A percentile compares a stretch with the other conserved stretches of the same genome.
phyloP scores from a whole-genome alignment of 2,888 invertebrate species.

The Drosophila emarginata region DNA sequence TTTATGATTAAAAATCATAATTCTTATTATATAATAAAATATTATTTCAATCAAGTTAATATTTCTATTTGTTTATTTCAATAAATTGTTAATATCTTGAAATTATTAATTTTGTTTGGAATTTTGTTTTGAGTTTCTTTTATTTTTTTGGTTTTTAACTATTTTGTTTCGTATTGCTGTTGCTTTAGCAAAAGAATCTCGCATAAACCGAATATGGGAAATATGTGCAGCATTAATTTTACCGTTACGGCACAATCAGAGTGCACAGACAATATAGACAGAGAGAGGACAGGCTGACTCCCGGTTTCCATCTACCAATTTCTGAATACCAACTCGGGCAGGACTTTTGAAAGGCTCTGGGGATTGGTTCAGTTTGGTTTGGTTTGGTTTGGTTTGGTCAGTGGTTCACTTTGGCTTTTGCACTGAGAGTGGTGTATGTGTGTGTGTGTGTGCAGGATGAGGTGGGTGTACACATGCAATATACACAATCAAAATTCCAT shows the following conservation, averaged over 20 bases:
- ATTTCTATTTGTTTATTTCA: no score
- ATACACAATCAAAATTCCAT: conserved; percentile 20
- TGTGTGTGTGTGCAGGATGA: not conserved
- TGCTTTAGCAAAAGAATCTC: not conserved
- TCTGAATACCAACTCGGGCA: not conserved
- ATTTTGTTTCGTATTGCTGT: no score
- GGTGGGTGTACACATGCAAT: conserved; percentile 10
- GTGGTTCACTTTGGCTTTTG: conserved; percentile 8
- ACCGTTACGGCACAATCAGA: conserved; percentile 16
- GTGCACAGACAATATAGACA: not conserved
- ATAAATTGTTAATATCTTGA: no score
- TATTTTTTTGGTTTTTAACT: no score
- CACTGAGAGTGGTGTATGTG: not conserved
- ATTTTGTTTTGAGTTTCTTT: no score
- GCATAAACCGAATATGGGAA: conserved; percentile 13
- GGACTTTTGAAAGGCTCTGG: conserved; percentile 2
- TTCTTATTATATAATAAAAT: no score
- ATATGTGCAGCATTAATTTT: conserved; percentile 19
- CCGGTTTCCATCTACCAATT: conserved; percentile 2
- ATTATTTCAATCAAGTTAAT: no score
- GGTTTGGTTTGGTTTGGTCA: conserved; percentile 13
- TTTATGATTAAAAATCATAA: no score
- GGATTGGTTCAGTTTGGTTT: not conserved
- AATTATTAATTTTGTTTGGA: no score
- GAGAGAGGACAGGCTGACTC: not conserved